A percentile compares a stretch with the other conserved stretches of the same genome.
These are phyloP conservation scores for Nasonia giraulti DNA, from an alignment of 1,140 invertebrate genomes.

Conservation along the genomic window DNA sequence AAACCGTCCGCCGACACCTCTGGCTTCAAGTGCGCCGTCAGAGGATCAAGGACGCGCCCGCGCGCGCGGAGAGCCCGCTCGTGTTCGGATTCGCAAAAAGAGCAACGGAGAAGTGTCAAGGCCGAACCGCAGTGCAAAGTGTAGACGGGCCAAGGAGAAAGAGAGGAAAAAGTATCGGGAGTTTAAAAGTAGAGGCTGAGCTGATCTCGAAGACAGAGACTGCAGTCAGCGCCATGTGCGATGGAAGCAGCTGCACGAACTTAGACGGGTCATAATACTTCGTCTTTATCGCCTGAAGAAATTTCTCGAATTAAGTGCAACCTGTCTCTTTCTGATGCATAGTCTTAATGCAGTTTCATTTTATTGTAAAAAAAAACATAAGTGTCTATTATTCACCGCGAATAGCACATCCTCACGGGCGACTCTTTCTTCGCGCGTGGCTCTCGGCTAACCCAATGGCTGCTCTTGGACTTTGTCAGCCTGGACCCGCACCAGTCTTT, in stretches of 20 bases:
- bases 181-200: conserved; percentile 50
- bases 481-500: background rate
- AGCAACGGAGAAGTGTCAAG: conserved; percentile 62
- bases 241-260: background rate
- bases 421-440: background rate
- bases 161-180: conserved; percentile 5
- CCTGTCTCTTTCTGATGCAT: no score
- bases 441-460: background rate
- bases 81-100: conserved; percentile 57
- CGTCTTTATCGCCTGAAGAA: background rate
- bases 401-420: background rate
- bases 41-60: conserved; percentile 61
- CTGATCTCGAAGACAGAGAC: background rate
- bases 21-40: background rate
- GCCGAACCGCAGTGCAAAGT: conserved; percentile 56
- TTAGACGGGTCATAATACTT: background rate
- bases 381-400: no score
- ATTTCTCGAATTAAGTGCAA: background rate
- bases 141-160: conserved; percentile 48
- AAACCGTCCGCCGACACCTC: no score
- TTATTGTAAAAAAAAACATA: no score
- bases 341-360: no score
- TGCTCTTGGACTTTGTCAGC: background rate
- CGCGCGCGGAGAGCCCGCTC: conserved; percentile 47
- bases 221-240: conserved; percentile 9